These are phyloP conservation scores for Podarcis raffonei DNA, from an alignment of 2,113 vertebrate genomes.

Conservation along the genomic window DNA sequence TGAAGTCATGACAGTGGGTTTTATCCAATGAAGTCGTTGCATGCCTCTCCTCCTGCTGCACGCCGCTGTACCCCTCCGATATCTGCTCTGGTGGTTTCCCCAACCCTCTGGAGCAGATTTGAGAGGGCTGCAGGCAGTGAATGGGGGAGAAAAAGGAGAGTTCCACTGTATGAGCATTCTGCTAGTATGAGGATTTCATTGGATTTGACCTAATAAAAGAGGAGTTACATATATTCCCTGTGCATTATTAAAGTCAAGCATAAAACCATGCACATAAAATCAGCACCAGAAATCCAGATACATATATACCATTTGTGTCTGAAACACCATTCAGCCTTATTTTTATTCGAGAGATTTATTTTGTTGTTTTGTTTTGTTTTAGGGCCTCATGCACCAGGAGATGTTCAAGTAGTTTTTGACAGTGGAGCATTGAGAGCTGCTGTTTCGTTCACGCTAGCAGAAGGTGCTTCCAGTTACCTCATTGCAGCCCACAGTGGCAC, in stretches of 20 bases:
- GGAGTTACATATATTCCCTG: neutral
- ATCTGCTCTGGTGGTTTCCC: too few relatives aligned
- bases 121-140: too few relatives aligned
- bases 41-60: too few relatives aligned
- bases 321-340: neutral
- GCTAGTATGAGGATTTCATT: too few relatives aligned
- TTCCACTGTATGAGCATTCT: too few relatives aligned
- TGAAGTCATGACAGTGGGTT: too few relatives aligned
- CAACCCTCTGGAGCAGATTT: too few relatives aligned
- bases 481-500: conserved; percentile 61
- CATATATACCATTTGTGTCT: neutral
- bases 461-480: conserved; percentile 79
- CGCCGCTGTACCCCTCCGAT: too few relatives aligned
- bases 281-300: neutral
- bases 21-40: too few relatives aligned
- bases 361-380: conserved; percentile 36
- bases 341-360: neutral
- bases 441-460: conserved; percentile 77
- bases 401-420: conserved; percentile 68
- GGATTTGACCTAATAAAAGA: neutral
- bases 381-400: conserved; percentile 73
- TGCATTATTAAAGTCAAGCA: neutral
- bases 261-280: neutral
- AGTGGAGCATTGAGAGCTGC: conserved; percentile 65
- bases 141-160: too few relatives aligned